Evolutionary conservation across 2,797 vertebrate species (phyloP).

Genomic region (Halcyon leucocephala): DNA sequence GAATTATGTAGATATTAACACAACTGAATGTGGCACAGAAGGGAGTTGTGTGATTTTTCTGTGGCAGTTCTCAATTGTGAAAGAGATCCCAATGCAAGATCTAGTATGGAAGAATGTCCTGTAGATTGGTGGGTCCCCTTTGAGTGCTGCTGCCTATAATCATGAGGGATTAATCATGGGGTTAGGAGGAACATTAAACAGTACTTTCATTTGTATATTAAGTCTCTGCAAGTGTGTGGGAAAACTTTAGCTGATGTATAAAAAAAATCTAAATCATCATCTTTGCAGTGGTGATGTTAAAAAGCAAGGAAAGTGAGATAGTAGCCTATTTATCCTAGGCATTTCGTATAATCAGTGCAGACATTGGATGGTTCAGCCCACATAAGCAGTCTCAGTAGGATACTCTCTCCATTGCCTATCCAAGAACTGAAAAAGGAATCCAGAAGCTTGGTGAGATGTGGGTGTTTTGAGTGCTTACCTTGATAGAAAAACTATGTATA

Average conservation of each 20-base stretch:
- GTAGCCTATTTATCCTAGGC: neutral
- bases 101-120: neutral
- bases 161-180: neutral
- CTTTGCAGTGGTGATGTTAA: neutral
- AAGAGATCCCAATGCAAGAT: neutral
- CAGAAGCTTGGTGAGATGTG: neutral
- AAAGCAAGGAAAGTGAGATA: neutral
- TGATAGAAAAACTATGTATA: neutral
- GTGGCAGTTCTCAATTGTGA: neutral
- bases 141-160: neutral
- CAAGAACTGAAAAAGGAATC: neutral
- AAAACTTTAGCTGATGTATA: neutral
- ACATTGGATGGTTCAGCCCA: neutral
- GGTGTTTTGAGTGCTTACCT: neutral
- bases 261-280: neutral
- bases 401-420: neutral
- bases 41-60: neutral
- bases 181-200: neutral
- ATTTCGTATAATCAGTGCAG: neutral
- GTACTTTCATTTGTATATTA: neutral
- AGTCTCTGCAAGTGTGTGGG: neutral
- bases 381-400: accelerated
- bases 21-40: neutral
- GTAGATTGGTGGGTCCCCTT: neutral
- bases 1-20: neutral